Conservation (phyloP, 2,113 vertebrate genomes). For the Poeciliopsis retropinna region DNA sequence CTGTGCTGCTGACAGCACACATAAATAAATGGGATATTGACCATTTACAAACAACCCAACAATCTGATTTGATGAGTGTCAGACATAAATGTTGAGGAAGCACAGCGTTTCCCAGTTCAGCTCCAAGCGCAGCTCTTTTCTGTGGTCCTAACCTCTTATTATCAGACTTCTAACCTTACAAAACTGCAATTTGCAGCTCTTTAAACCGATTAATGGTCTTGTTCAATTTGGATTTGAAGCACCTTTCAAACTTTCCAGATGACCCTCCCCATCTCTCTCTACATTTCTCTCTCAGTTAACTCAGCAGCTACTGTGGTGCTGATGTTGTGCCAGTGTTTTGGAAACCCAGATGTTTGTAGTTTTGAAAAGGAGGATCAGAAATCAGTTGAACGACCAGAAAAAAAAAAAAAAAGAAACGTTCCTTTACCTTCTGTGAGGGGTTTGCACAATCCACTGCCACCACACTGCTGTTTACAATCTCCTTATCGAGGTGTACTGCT, state of each 20-base stretch:
- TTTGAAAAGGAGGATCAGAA: too few species aligned
- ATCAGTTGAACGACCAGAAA: too few species aligned
- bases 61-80: conserved; percentile 36
- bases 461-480: not conserved
- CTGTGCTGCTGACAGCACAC: conserved; percentile 53
- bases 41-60: conserved; percentile 54
- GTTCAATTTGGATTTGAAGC: too few species aligned
- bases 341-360: too few species aligned
- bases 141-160: not conserved
- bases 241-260: too few species aligned
- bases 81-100: conserved; percentile 13
- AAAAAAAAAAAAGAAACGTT: too few species aligned
- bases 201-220: not conserved
- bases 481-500: not conserved
- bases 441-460: too few species aligned
- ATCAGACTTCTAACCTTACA: not conserved
- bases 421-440: too few species aligned
- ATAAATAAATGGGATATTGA: conserved; percentile 57
- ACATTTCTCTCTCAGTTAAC: too few species aligned
- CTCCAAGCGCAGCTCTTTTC: not conserved
- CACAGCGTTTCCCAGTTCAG: conserved; percentile 5
- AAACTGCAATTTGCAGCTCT: not conserved
- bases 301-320: too few species aligned
- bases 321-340: too few species aligned
- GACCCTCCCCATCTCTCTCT: too few species aligned